These are phyloP conservation scores for Byasa hedistus DNA, from an alignment of 2,888 invertebrate genomes.

Conservation along the genomic window DNA sequence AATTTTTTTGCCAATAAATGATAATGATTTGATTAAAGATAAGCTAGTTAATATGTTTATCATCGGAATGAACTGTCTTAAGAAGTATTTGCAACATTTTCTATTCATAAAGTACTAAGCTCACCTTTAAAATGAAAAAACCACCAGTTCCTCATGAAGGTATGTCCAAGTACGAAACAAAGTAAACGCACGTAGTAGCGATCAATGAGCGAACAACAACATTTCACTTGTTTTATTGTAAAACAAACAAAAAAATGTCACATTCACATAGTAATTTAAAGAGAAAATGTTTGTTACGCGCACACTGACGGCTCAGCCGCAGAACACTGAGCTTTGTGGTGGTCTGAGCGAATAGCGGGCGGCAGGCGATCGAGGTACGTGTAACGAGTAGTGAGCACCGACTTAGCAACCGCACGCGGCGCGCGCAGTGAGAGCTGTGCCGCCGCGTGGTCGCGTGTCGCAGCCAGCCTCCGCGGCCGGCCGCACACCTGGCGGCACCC, in stretches of 20 bases:
- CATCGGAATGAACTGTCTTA: neutral
- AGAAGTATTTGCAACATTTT: constrained; percentile 30
- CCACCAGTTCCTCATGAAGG: constrained; percentile 68
- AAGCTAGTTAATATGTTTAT: neutral
- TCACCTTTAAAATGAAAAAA: constrained; percentile 58
- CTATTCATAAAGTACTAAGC: constrained; percentile 34
- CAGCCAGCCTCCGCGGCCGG: constrained; percentile 35
- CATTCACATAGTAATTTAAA: constrained; percentile 75
- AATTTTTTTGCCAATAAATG: neutral
- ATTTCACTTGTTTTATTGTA: constrained; percentile 73
- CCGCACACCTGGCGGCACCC: constrained; percentile 40
- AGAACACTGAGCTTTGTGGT: constrained; percentile 53
- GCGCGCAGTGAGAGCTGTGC: constrained; percentile 78
- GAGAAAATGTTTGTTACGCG: constrained; percentile 67
- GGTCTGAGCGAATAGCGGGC: constrained; percentile 32
- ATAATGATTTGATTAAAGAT: neutral
- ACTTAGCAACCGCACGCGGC: constrained; percentile 73
- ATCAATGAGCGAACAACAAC: constrained; percentile 62
- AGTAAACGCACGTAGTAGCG: constrained; percentile 44
- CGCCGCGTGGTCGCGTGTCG: constrained; percentile 46
- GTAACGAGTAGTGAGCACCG: constrained; percentile 39
- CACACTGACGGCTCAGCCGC: constrained; percentile 58
- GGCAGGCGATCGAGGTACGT: constrained; percentile 55
- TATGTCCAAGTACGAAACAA: constrained; percentile 50
- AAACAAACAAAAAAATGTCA: constrained; percentile 63